Evolutionary conservation across 1,140 invertebrate genomes (phyloP).

Genomic region (Dinoponera quadriceps): DNA sequence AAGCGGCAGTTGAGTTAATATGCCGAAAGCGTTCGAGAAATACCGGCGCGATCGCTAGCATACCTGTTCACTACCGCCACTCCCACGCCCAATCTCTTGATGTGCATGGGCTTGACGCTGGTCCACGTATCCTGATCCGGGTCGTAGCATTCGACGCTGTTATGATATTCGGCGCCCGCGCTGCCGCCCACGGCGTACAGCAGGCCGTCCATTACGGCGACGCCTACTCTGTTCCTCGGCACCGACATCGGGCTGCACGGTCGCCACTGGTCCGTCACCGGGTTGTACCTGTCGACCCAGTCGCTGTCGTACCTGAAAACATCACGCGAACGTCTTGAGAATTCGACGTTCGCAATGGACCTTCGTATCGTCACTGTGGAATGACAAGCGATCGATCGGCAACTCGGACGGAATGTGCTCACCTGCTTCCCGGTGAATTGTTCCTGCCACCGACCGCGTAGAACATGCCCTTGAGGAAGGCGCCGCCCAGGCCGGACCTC

Average conservation of each 20-base stretch:
- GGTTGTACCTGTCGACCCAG: slow-evolving; percentile 90
- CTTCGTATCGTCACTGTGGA: too few species aligned
- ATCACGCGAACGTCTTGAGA: slow-evolving; percentile 1
- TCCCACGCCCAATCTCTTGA: slow-evolving; percentile 93
- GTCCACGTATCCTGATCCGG: slow-evolving; percentile 95
- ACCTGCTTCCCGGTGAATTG: slow-evolving; percentile 93
- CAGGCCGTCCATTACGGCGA: slow-evolving; percentile 96
- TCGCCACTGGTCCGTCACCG: slow-evolving; percentile 91
- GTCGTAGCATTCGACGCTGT: slow-evolving; percentile 96
- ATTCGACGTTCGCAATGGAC: background rate
- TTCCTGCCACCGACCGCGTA: slow-evolving; percentile 97
- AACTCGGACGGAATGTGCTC: slow-evolving; percentile 77
- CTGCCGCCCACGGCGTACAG: slow-evolving; percentile 97
- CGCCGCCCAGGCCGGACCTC: slow-evolving; percentile 94
- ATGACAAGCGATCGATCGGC: background rate
- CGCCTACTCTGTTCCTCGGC: slow-evolving; percentile 94
- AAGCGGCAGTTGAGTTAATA: background rate
- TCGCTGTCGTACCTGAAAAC: slow-evolving; percentile 82
- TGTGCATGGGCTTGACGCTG: slow-evolving; percentile 93
- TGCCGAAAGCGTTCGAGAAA: background rate
- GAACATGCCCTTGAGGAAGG: slow-evolving; percentile 94
- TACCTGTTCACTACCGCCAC: slow-evolving; percentile 94
- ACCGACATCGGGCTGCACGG: slow-evolving; percentile 93
- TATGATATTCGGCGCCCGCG: slow-evolving; percentile 92
- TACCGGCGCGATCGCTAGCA: background rate